Evolutionary conservation across 2,113 vertebrate species (phyloP).

Genomic region (Acanthisitta chloris): DNA sequence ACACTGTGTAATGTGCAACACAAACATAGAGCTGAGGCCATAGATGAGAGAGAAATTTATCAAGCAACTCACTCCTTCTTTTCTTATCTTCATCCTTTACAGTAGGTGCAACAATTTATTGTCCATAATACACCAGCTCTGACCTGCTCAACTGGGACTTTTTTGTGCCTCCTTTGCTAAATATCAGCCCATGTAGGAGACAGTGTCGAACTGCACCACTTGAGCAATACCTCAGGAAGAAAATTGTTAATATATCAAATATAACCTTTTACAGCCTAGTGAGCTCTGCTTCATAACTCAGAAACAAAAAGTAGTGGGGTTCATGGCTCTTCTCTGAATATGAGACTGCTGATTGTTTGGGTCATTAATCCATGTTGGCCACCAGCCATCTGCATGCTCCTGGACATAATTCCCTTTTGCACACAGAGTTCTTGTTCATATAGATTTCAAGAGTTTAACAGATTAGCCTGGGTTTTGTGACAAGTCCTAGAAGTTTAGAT

Average conservation of each 20-base stretch:
- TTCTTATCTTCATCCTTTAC: not conserved
- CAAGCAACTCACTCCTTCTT: not conserved
- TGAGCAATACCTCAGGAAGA: not conserved
- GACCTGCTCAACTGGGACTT: not conserved
- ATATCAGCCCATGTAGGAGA: not conserved
- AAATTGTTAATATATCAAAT: not conserved
- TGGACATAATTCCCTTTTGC: not conserved
- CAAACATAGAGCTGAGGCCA: not conserved
- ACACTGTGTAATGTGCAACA: rapidly evolving
- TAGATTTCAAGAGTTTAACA: not conserved
- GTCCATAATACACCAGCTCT: not conserved
- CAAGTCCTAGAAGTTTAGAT: not conserved
- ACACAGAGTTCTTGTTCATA: not conserved
- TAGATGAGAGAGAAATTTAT: not conserved
- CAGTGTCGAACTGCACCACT: not conserved
- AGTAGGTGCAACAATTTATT: not conserved
- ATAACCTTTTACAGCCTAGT: not conserved
- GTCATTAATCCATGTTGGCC: not conserved
- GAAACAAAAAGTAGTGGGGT: not conserved
- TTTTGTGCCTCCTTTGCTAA: not conserved
- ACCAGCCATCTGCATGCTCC: not conserved
- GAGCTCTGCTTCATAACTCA: not conserved
- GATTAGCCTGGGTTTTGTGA: constrained; percentile 12
- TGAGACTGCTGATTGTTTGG: not conserved
- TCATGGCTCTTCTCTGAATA: not conserved